These are phyloP conservation scores for Heteractis magnifica DNA, from an alignment of 92 coral and sea anemone species.

Conservation along the genomic window DNA sequence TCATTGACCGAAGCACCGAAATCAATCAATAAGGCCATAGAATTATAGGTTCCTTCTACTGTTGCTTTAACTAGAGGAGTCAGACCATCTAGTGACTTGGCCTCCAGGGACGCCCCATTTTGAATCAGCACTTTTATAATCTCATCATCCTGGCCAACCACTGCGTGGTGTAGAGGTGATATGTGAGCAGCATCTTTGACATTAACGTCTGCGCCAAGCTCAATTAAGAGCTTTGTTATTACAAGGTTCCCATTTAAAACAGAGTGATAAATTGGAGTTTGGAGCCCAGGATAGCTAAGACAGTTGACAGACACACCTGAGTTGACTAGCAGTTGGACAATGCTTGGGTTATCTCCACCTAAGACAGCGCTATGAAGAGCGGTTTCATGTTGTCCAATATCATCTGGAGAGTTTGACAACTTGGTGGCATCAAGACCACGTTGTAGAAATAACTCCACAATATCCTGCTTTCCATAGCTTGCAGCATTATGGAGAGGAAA, in stretches of 20 bases:
- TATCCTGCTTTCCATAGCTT: conserved; percentile 30
- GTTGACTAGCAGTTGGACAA: conserved; percentile 27
- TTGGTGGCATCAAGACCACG: conserved; percentile 37
- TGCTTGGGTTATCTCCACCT: conserved; percentile 28
- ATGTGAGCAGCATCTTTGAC: conserved; percentile 35
- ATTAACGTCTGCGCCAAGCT: conserved; percentile 32
- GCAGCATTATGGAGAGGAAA: conserved; percentile 41
- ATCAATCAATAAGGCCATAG: conserved; percentile 28
- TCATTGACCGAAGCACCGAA: conserved; percentile 31
- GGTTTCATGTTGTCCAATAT: conserved; percentile 36
- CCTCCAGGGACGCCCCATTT: conserved; percentile 30
- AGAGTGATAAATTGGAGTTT: conserved; percentile 33
- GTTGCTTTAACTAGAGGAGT: conserved; percentile 33
- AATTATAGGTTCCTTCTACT: conserved; percentile 28
- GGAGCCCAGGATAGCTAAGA: conserved; percentile 30
- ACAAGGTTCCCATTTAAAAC: conserved; percentile 35
- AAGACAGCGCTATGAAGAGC: conserved; percentile 42
- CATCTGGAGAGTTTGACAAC: conserved; percentile 39
- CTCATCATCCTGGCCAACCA: conserved; percentile 30
- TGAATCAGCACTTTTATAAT: conserved; percentile 32
- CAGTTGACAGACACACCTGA: conserved; percentile 41
- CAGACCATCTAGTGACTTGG: conserved; percentile 27
- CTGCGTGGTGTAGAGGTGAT: conserved; percentile 43
- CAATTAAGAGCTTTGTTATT: conserved; percentile 31
- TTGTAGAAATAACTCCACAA: conserved; percentile 18